These are phyloP conservation scores for Brachyistius frenatus DNA, from an alignment of 2,113 vertebrate genomes.

Conservation along the genomic window DNA sequence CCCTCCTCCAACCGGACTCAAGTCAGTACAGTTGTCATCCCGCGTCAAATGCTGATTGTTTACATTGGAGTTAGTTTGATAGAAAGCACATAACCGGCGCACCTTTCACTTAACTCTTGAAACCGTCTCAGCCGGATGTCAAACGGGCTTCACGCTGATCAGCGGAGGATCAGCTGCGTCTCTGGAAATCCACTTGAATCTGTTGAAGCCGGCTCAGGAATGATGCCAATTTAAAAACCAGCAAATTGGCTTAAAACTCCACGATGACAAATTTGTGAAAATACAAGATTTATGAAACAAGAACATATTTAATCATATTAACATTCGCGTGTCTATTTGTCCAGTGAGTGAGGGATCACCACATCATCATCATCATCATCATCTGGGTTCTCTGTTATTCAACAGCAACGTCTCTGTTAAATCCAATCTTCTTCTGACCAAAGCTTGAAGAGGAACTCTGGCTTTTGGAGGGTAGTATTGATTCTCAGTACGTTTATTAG, in stretches of 20 bases:
- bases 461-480: too few relatives aligned
- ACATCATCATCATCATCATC: too few relatives aligned
- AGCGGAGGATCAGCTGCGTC: constrained; percentile 11
- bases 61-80: constrained; percentile 67
- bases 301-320: constrained; percentile 16
- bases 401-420: too few relatives aligned
- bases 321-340: too few relatives aligned
- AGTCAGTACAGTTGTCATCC: constrained; percentile 76
- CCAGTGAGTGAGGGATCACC: too few relatives aligned
- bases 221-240: constrained; percentile 1
- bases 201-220: neutral
- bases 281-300: neutral
- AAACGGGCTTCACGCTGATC: constrained; percentile 52
- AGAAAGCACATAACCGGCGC: constrained; percentile 56
- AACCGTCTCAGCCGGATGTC: constrained; percentile 21
- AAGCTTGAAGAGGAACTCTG: too few relatives aligned
- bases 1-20: neutral
- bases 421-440: too few relatives aligned
- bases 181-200: constrained; percentile 39
- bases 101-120: constrained; percentile 47
- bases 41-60: constrained; percentile 57
- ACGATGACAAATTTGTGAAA: neutral
- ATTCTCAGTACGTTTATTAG: too few relatives aligned
- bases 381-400: too few relatives aligned
- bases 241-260: neutral